Percentiles rank a stretch among this genome's conserved stretches.
phyloP scores from a whole-genome alignment of 1,140 invertebrate species.

The Forficula auricularia region DNA sequence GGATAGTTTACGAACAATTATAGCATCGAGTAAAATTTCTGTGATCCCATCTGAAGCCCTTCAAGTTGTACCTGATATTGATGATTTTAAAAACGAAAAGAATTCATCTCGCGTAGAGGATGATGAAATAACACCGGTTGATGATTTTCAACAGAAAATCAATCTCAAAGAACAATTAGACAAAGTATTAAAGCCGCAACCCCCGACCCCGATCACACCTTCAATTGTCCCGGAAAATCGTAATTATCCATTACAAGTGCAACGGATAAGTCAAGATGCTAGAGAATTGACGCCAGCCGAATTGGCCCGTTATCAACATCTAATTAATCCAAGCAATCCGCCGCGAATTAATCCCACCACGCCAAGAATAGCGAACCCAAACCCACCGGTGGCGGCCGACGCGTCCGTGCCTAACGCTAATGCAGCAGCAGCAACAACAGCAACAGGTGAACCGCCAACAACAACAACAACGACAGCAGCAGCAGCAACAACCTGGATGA shows the following conservation, averaged over 20 bases:
- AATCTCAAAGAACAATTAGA: background rate
- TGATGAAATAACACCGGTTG: background rate
- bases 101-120: background rate
- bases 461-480: background rate
- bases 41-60: constrained; percentile 1
- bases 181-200: background rate
- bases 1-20: constrained; percentile 30
- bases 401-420: background rate
- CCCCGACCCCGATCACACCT: background rate
- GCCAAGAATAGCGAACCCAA: no score
- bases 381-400: background rate
- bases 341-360: no score
- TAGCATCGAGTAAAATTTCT: constrained; percentile 25
- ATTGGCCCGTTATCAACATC: constrained; percentile 23
- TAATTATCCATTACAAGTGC: constrained; percentile 19
- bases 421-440: background rate
- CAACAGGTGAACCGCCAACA: background rate
- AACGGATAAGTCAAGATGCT: constrained; percentile 26
- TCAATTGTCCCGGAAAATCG: background rate
- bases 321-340: constrained; percentile 14
- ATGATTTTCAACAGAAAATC: background rate
- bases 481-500: background rate
- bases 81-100: constrained; percentile 10
- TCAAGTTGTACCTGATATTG: constrained; percentile 26
- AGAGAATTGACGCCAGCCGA: constrained; percentile 24